Base-by-base conservation (phyloP, 30 jellyfish, hydroid and myxozoan genomes). In the Pseudorhiza aurosa region DNA sequence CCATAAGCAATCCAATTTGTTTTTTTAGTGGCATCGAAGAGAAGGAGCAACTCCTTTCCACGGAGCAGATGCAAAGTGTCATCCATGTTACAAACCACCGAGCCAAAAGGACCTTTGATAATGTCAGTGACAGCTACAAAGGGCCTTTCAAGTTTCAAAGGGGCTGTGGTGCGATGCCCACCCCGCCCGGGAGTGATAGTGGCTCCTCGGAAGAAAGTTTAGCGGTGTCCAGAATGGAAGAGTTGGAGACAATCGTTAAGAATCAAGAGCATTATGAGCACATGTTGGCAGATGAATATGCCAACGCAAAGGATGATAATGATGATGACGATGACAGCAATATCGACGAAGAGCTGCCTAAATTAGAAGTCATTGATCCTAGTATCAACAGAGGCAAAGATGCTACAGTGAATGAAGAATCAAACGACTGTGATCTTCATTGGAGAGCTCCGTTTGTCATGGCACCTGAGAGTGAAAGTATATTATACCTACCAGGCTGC, bases 141-240 rank as follows among this genome's bases (percentile, higher is more conserved):
- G 73, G 62, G 9, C 75, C 91, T 27, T 32, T 35, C 69, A 80
- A 80, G 58, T 80, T 65, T 80, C 83, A 58, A 42, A 80, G 59
- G 36, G 77, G 59, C 57, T 46, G 58, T 44, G 35, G 65, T 35
- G 47, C 63, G n/a, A 24, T 68, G 56, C 78, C 91, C 81, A 43
- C 91, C 91, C 82, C 91, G 91, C 32, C 91, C 91, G 84, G 91
- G 91, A 80, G 91, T 84, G 84, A 84, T 84, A 33, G 88, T 70
- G 50, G 72, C 84, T 68, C 76, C 85, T 76, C 84, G 0, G 91
- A 87, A 75, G 92, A 53, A 25, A 75, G 65, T 77, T 82, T 84
- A 50, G 93, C 83, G 19, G 68, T 65, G 26, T 80, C 96, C 4
- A 87, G 93, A 50, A 64, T 70, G 88, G 96, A 95, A 28, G 99